Evolutionary conservation across 2,113 vertebrate species (phyloP), one percentile per base, ranked within the genome.

Genomic region (Antigone vipio): DNA sequence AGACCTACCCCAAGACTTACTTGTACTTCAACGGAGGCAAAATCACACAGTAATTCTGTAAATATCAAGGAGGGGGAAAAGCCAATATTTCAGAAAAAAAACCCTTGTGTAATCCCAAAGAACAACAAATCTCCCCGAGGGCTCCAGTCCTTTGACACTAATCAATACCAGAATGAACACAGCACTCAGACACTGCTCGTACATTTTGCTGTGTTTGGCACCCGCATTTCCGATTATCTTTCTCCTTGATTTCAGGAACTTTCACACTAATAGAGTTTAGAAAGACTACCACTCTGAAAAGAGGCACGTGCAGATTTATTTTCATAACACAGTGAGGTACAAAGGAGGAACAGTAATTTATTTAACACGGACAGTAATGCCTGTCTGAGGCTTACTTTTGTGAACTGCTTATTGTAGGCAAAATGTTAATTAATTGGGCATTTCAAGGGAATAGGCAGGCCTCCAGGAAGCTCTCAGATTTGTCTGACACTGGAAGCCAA

Each of bases 391-490:
- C 42, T 89, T 92, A 66, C 50, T 74, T 93, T 62, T 69, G n/a
- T 80, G 26, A 96, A 92, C 53, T 66, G 50, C 58, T 91, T 90
- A 52, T 90, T 94, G 71, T 77, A 94, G 71, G 67, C 42, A 96
- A 96, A 94, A 89, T 66, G 66, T 23, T 95, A 88, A 79, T 95
- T 96, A 91, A 92, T 74, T 83, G 12, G 26, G 15, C 88, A 80
- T 94, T 95, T 90, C 71, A 92, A 71, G 85, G 75, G 62, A 96
- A 69, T 11, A 85, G 71, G 58, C 78, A 95, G 71, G 82, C 45
- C 66, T 92, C 4, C 7, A 92, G 92, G 71, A 96, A 88, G 53
- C 55, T 62, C 71, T 93, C 5, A 1, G 84, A 79, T 93, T 93
- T 96, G 45, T 77, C 74, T 85, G 67, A 85, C 58, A 47, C 49